phyloP scores from a whole-genome alignment of 2,888 invertebrate genomes.

The Acleris literana region DNA sequence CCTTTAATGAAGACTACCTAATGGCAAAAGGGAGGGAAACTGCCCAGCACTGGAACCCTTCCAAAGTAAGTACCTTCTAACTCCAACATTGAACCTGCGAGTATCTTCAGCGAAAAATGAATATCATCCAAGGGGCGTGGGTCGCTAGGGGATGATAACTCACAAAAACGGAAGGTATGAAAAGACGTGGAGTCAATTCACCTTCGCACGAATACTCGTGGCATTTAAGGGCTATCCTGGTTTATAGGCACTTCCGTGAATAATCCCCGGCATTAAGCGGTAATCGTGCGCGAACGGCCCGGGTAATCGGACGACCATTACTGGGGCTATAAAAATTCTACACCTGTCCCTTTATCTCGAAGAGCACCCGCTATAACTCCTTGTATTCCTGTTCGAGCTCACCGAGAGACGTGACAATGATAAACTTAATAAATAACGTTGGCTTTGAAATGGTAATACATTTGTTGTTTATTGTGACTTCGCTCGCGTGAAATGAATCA shows the following conservation, averaged over 20 bases:
- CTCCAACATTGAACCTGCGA: too few species aligned
- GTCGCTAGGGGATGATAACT: neutral
- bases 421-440: too few species aligned
- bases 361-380: neutral
- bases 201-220: slow-evolving; percentile 6
- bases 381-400: neutral
- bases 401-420: neutral
- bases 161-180: slow-evolving; percentile 10
- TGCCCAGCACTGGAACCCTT: too few species aligned
- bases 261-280: slow-evolving; percentile 24
- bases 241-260: slow-evolving; percentile 29
- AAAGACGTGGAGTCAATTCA: slow-evolving; percentile 12
- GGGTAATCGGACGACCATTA: slow-evolving; percentile 30
- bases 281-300: slow-evolving; percentile 16
- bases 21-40: too few species aligned
- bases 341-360: slow-evolving; percentile 20
- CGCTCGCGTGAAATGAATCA: too few species aligned
- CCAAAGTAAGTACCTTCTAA: too few species aligned
- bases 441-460: too few species aligned
- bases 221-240: slow-evolving; percentile 19
- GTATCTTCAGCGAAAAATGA: too few species aligned
- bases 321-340: slow-evolving; percentile 28
- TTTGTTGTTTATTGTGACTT: too few species aligned
- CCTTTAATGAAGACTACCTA: too few species aligned
- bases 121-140: too few species aligned